Percentiles rank a stretch among this genome's conserved stretches.
Evolutionary conservation across 2,888 invertebrate species (phyloP).

Genomic region (Quadroppia sp.): DNA sequence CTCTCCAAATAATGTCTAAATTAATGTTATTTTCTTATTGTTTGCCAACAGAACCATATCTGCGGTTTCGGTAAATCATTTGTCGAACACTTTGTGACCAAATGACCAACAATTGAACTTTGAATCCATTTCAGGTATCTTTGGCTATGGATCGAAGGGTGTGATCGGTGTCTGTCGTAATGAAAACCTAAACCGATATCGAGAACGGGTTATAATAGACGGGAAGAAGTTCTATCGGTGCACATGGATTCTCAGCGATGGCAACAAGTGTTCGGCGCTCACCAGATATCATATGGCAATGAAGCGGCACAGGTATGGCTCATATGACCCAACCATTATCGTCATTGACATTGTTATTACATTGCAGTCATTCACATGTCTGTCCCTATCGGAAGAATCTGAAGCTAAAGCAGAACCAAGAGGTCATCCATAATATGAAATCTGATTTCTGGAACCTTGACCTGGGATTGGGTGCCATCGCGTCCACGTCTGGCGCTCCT

Average conservation of each 20-base stretch:
- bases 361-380: background rate
- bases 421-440: conserved; percentile 3
- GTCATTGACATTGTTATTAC: background rate
- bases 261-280: background rate
- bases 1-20: no score
- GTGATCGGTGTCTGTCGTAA: conserved; percentile 36
- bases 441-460: conserved; percentile 13
- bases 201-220: conserved; percentile 9
- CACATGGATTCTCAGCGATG: background rate
- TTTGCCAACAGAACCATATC: conserved; percentile 9
- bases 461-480: conserved; percentile 7
- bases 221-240: conserved; percentile 20
- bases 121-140: no score
- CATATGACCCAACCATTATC: background rate
- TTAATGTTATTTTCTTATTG: no score
- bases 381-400: conserved; percentile 23
- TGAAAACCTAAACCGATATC: conserved; percentile 28
- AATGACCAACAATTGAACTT: no score
- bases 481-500: background rate
- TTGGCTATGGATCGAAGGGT: conserved; percentile 27
- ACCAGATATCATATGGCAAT: conserved; percentile 29
- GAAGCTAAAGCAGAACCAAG: conserved; percentile 14
- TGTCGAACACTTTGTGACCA: no score
- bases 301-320: background rate
- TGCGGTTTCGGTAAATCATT: conserved; percentile 32